Conservation (phyloP, 1,140 invertebrate genomes). For the Pollicipes pollicipes region DNA sequence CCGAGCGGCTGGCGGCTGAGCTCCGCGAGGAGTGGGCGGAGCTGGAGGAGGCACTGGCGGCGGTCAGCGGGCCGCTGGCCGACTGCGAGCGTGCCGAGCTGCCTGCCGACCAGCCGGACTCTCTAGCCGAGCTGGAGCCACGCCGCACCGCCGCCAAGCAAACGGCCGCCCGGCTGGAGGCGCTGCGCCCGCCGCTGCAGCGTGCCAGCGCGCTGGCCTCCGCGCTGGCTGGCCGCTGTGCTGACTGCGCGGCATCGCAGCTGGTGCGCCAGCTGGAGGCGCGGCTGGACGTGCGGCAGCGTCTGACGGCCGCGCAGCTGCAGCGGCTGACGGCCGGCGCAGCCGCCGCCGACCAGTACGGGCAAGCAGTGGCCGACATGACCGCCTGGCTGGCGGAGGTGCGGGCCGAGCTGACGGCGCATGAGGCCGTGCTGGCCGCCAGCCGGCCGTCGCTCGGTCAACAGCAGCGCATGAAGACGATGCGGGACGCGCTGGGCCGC, state of each 20-base stretch:
- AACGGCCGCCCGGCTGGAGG: not conserved
- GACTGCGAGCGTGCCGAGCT: not conserved
- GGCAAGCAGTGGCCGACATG: not conserved
- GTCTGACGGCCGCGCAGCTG: not conserved
- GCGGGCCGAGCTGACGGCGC: conserved; percentile 21
- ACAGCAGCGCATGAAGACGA: conserved; percentile 54
- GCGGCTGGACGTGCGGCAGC: not conserved
- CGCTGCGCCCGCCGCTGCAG: not conserved
- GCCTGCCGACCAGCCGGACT: not conserved
- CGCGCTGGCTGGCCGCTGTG: not conserved
- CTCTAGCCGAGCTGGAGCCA: not conserved
- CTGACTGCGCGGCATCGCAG: not conserved
- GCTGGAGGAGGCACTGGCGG: conserved; percentile 5
- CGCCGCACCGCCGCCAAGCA: not conserved
- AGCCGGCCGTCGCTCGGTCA: conserved; percentile 52
- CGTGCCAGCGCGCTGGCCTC: not conserved
- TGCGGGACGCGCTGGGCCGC: conserved; percentile 1
- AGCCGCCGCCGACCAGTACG: not conserved
- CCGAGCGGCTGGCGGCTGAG: not conserved
- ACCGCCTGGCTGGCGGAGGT: not conserved
- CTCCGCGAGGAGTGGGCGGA: conserved; percentile 7
- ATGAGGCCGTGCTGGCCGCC: conserved; percentile 36
- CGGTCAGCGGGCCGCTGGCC: conserved; percentile 3
- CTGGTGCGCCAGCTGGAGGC: not conserved
- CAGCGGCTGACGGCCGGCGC: not conserved